Base-by-base conservation (phyloP, 2,888 invertebrate species). In the Eucriotettix oculatus region DNA sequence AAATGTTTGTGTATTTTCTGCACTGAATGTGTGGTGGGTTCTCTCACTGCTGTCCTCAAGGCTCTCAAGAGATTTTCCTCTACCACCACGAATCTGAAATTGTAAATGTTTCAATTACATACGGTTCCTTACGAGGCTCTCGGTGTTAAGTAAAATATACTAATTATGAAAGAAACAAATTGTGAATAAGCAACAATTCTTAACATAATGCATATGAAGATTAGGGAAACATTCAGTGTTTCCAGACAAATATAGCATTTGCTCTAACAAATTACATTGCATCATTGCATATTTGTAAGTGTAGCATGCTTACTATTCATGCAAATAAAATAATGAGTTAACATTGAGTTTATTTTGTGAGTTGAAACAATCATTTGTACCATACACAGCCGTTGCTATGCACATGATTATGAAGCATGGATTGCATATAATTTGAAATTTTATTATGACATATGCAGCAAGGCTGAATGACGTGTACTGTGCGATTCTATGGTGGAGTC, bases 31-130 rank as follows among this genome's bases (percentile, higher is more conserved):
- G 63, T 56, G 66, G 64, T 58, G 64, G 56, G 63, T 63, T 55
- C 52, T 63, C 58, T 63, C 63, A 5, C 52, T 59, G 44, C 58
- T 86, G 68, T 90, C 90, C 72, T 90, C 90, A 65, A 90, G 76
- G 65, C 88, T 89, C 74, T 90, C 90, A 66, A 90, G 77, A 17
- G 90, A 90, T 74, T 90, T 90, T 56, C 90, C 90, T 67, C 90
- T 82, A 12, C 65, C 64, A 68, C 87, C 86, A 69, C 89, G 83
- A 67, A 87, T 85, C 87, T 87, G 79, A 66, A 72, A 75, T 42
- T 29, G 29, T 29, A 29, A 29, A 29, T 29, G 29, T 29, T 29
- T 7, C 7, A 29, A 29, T 29, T 29, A 7, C 29, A 29, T 2
- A 29, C 29, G 2, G 29, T 29, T 29, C 7, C 29, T 29, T 29